Evolutionary conservation across 2,113 vertebrate genomes (phyloP), one percentile per base, ranked within the genome.

Genomic region (Aptenodytes forsteri): DNA sequence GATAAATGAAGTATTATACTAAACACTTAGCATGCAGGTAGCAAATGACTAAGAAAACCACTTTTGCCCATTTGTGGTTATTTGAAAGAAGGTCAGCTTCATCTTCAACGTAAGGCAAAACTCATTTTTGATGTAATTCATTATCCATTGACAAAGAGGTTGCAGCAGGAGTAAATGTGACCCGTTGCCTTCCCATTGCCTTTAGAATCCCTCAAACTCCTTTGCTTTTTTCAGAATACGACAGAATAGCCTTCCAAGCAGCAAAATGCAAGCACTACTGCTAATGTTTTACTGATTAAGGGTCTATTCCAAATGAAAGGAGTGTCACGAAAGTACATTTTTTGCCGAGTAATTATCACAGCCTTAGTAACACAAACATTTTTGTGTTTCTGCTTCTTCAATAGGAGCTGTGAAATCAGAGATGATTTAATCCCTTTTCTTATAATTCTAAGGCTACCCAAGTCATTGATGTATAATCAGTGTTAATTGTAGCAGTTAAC

Each of bases 11-110:
- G 46, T 67, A 89, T 77, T 36, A 52, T 66, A 72, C 69, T 59
- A 75, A 75, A 95, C 47, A 87, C 61, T 92, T 66, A 92, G 76
- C 44, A 79, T 81, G 75, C 71, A 92, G 58, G 59, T 89, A 81
- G 86, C 93, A 95, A 95, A 92, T 81, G 0, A 89, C 59, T 64
- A 67, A 92, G 85, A 92, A 90, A 95, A 61, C 56, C 83, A 56
- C 76, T 90, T 93, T 82, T 81, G 5, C 21, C 77, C 86, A 92
- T 93, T 97, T 95, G 94, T 89, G 92, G 92, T 82, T 95, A 91
- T 91, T 38, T 79, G 58, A 95, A 93, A 84, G 47, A 72, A 88
- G 72, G 34, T 88, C 72, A 93, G 16, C 52, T 83, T 92, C 76
- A 84, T 80, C 72, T 86, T 87, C 85, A 71, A 26, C n/a, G 6